Conservation (phyloP, 2,113 vertebrate species). For the Pyxicephalus adspersus region DNA sequence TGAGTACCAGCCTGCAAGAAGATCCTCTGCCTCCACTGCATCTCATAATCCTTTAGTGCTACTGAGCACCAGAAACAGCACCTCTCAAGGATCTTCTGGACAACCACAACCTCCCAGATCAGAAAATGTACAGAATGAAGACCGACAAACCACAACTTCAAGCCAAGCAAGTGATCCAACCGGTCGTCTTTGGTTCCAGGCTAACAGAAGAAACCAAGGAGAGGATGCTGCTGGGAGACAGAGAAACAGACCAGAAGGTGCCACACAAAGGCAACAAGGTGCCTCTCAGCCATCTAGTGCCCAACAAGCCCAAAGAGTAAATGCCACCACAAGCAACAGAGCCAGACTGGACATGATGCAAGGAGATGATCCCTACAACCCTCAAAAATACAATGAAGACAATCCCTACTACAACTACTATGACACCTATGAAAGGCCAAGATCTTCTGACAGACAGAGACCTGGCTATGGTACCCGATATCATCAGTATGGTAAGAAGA, state of each 20-base stretch:
- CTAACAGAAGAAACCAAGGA: conserved; percentile 32
- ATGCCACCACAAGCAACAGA: conserved; percentile 43
- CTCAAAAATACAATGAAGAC: conserved; percentile 86
- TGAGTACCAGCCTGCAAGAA: conserved; percentile 76
- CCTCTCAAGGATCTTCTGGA: not conserved
- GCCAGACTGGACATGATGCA: conserved; percentile 80
- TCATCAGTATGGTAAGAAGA: conserved; percentile 87
- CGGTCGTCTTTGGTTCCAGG: conserved; percentile 60
- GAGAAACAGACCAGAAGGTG: conserved; percentile 19
- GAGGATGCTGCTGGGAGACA: conserved; percentile 57
- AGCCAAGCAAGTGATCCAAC: conserved; percentile 58
- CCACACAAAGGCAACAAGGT: conserved; percentile 43
- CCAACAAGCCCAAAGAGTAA: conserved; percentile 3
- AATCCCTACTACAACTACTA: conserved; percentile 95
- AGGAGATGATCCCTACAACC: conserved; percentile 88
- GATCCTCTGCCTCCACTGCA: conserved; percentile 57
- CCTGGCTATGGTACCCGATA: conserved; percentile 85
- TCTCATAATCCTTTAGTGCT: conserved; percentile 63
- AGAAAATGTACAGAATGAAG: not conserved
- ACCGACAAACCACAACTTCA: not conserved
- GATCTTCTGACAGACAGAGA: conserved; percentile 69
- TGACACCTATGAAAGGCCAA: conserved; percentile 85
- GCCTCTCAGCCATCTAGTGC: not conserved
- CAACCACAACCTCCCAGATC: conserved; percentile 18
- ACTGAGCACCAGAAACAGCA: conserved; percentile 61